A percentile compares a stretch with the other conserved stretches of the same genome.
Evolutionary conservation across 2,797 vertebrate species (phyloP).

Genomic region (Propithecus deckenii): DNA sequence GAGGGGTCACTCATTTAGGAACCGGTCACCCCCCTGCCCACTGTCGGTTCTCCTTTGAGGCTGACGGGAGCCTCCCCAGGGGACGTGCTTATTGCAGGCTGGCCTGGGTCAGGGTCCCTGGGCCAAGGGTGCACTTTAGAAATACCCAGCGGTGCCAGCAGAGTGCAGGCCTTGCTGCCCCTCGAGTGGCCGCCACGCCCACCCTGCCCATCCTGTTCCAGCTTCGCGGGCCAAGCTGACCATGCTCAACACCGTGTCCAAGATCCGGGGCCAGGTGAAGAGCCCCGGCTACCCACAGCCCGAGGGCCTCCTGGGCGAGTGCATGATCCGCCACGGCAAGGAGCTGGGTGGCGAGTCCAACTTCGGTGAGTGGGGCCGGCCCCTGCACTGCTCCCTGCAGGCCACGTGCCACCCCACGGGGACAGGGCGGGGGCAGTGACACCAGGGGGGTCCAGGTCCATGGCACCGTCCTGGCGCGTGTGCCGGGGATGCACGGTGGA

Average conservation of each 20-base stretch:
- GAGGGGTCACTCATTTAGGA: not conserved
- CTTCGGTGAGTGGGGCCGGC: slow-evolving; percentile 90
- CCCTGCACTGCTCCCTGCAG: not conserved
- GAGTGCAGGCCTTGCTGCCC: not conserved
- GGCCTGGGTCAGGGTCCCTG: too few relatives aligned
- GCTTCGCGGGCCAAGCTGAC: slow-evolving; percentile 97
- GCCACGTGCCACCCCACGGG: too few relatives aligned
- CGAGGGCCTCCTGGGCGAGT: slow-evolving; percentile 96
- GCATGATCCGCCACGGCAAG: slow-evolving; percentile 96
- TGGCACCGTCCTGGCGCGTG: not conserved
- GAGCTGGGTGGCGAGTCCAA: slow-evolving; percentile 98
- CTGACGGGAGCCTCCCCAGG: accelerated
- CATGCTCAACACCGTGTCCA: slow-evolving; percentile 99
- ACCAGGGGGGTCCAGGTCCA: not conserved
- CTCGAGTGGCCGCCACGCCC: not conserved
- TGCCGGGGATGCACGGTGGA: not conserved
- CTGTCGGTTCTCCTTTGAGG: not conserved
- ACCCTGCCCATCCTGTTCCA: slow-evolving; percentile 63
- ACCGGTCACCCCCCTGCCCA: accelerated
- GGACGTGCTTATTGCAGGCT: not conserved
- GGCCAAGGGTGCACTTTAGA: not conserved
- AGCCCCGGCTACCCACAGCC: slow-evolving; percentile 97
- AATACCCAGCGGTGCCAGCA: accelerated
- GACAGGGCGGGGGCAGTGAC: not conserved
- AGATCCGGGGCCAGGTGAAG: slow-evolving; percentile 99